A percentile compares a stretch with the other conserved stretches of the same genome.
Conservation (phyloP, 1,140 invertebrate species). For the Centruroides vittatus region DNA sequence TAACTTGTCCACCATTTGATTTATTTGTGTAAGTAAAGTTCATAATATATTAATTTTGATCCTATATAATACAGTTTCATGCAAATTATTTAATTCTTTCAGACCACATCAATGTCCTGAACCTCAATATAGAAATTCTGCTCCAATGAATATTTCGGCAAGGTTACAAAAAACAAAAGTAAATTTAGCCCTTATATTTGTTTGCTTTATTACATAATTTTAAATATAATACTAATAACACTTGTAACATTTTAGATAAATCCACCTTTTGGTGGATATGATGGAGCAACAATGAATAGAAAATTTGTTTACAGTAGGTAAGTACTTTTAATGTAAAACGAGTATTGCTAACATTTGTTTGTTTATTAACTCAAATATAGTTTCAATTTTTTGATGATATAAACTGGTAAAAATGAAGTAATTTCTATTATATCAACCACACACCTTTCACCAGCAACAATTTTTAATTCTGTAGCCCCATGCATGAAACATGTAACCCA, state of each 20-base stretch:
- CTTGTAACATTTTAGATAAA: too few species aligned
- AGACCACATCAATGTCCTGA: slow-evolving; percentile 89
- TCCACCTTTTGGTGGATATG: slow-evolving; percentile 26
- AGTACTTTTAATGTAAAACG: not conserved
- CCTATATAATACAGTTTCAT: too few species aligned
- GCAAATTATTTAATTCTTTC: slow-evolving; percentile 9
- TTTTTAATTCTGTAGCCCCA: too few species aligned
- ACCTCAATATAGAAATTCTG: slow-evolving; percentile 51
- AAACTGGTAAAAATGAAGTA: too few species aligned
- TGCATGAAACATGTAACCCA: too few species aligned
- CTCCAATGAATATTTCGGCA: slow-evolving; percentile 49
- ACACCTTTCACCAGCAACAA: too few species aligned
- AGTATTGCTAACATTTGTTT: too few species aligned
- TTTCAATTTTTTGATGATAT: too few species aligned
- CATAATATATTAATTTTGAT: not conserved
- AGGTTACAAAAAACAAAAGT: slow-evolving; percentile 28
- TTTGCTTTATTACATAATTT: too few species aligned
- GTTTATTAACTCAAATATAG: too few species aligned
- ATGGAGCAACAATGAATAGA: slow-evolving; percentile 46
- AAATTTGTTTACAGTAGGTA: slow-evolving; percentile 71
- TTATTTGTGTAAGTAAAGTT: slow-evolving; percentile 24
- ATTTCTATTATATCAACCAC: too few species aligned
- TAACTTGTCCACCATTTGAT: slow-evolving; percentile 41
- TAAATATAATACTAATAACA: too few species aligned
- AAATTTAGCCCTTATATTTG: slow-evolving; percentile 2